Conservation (phyloP, 1,140 invertebrate genomes). For the Hirudo medicinalis region DNA sequence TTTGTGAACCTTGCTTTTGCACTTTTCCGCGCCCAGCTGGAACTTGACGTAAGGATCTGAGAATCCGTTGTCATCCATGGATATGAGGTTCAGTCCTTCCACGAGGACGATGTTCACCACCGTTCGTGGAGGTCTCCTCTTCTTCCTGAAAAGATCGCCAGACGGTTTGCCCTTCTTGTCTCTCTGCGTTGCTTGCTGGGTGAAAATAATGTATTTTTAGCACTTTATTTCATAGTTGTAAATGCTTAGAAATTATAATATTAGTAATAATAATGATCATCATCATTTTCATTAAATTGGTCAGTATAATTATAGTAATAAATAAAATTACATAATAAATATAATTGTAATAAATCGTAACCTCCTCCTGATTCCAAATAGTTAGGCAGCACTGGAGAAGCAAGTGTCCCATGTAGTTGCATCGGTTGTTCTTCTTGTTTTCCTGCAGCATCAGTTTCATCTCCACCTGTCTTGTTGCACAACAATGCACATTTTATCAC, state of each 20-base stretch:
- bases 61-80: constrained; percentile 77
- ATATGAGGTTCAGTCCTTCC: constrained; percentile 72
- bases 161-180: constrained; percentile 52
- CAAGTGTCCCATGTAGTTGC: constrained; percentile 67
- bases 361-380: constrained; percentile 36
- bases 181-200: neutral
- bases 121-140: constrained; percentile 42
- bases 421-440: constrained; percentile 31
- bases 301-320: no score
- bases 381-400: constrained; percentile 59
- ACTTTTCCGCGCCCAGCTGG: constrained; percentile 91
- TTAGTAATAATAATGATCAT: no score
- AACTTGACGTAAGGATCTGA: constrained; percentile 95
- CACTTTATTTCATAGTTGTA: no score
- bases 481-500: neutral
- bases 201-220: no score
- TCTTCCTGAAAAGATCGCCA: no score
- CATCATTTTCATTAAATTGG: no score
- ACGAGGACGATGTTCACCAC: constrained; percentile 89
- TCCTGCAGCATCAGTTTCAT: constrained; percentile 48
- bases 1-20: constrained; percentile 77
- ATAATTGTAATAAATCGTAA: constrained; percentile 37
- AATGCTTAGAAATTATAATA: no score
- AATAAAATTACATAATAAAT: no score
- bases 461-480: constrained; percentile 53